These are phyloP conservation scores for Tenualosa ilisha DNA, from an alignment of 2,797 vertebrate genomes.

Conservation along the genomic window DNA sequence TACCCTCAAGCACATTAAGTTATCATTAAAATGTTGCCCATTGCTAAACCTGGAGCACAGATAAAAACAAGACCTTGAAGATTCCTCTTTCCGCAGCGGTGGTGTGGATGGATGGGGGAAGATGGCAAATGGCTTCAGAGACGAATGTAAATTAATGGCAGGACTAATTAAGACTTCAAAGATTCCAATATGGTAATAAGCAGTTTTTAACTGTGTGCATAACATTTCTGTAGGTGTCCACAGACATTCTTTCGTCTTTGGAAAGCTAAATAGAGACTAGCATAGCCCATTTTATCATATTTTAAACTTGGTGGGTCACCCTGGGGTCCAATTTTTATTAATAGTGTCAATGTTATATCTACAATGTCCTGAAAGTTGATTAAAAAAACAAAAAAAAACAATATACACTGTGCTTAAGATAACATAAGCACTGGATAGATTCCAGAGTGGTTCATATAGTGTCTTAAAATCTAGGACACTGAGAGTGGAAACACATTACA, in stretches of 20 bases:
- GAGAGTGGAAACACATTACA: neutral
- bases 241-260: neutral
- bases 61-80: neutral
- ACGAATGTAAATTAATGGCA: constrained; percentile 32
- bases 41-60: neutral
- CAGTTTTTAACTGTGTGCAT: constrained; percentile 18
- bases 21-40: constrained; percentile 13
- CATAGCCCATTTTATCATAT: neutral
- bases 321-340: neutral
- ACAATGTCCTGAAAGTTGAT: neutral
- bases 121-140: constrained; percentile 23
- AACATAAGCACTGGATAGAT: neutral
- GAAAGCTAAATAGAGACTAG: neutral
- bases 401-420: neutral
- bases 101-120: constrained; percentile 25
- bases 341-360: neutral
- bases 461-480: neutral
- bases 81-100: neutral
- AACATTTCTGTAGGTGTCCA: constrained; percentile 10
- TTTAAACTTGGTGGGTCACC: neutral
- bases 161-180: constrained; percentile 43
- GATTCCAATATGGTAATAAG: constrained; percentile 20
- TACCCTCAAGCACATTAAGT: constrained; percentile 24
- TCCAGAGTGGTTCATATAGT: neutral
- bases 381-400: neutral